These are phyloP conservation scores for Drepanosiphum platanoidis DNA, from an alignment of 2,888 invertebrate species.

Conservation along the genomic window DNA sequence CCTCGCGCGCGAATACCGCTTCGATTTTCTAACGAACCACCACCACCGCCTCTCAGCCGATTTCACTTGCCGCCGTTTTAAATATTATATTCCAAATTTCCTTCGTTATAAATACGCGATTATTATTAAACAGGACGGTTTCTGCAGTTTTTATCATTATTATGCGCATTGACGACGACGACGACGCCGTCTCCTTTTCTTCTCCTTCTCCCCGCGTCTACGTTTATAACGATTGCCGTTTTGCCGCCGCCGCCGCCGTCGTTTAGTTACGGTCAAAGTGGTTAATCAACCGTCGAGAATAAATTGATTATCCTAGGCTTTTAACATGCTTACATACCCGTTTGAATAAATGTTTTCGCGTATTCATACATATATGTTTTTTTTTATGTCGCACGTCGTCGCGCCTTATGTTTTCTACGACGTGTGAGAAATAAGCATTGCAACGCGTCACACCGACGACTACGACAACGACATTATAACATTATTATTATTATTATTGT, in stretches of 20 bases:
- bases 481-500: too few species aligned
- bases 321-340: not conserved
- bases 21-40: slow-evolving; percentile 36
- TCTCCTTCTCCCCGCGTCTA: not conserved
- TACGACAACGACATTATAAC: not conserved
- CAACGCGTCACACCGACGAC: not conserved
- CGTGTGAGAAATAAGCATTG: not conserved
- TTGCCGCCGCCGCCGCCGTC: not conserved
- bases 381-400: not conserved
- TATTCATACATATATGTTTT: not conserved
- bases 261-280: slow-evolving; percentile 50
- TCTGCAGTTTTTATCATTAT: not conserved
- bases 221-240: slow-evolving; percentile 17
- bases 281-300: slow-evolving; percentile 41
- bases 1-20: not conserved
- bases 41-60: not conserved
- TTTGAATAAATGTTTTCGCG: not conserved
- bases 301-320: slow-evolving; percentile 29
- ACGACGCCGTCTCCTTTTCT: not conserved
- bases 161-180: not conserved
- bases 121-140: not conserved
- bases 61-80: not conserved
- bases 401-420: too few species aligned
- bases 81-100: slow-evolving; percentile 27
- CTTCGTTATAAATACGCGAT: slow-evolving; percentile 8